Evolutionary conservation across 2,113 vertebrate species (phyloP).

Genomic region (Ammodramus savannarum): DNA sequence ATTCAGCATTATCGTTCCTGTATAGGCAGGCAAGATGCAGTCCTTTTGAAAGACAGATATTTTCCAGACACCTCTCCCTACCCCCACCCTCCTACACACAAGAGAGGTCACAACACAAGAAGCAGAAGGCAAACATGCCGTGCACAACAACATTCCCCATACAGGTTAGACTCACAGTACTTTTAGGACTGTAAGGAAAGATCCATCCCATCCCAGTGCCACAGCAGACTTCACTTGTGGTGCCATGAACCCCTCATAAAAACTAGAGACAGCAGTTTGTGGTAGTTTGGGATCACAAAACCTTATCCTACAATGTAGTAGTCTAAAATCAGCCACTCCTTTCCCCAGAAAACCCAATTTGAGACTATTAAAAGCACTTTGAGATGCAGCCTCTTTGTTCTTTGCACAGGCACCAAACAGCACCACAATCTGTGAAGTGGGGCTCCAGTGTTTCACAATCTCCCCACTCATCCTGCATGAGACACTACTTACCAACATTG

Average conservation of each 20-base stretch:
- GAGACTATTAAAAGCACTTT: rapidly evolving
- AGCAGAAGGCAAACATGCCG: rapidly evolving
- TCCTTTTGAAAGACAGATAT: background rate
- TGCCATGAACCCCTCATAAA: background rate
- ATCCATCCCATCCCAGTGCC: background rate
- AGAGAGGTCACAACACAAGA: background rate
- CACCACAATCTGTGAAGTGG: background rate
- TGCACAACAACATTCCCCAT: background rate
- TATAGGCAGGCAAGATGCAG: background rate
- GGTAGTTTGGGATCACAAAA: background rate
- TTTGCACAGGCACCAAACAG: rapidly evolving
- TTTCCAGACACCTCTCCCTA: background rate
- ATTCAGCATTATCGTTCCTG: background rate
- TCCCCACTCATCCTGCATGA: background rate
- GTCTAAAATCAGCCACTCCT: background rate
- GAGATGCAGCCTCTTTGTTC: background rate
- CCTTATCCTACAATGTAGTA: rapidly evolving
- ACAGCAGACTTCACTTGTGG: background rate
- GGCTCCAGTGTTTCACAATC: background rate
- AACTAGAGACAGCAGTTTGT: background rate
- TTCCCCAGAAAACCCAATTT: background rate
- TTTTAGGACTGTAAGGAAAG: background rate
- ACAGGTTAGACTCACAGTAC: background rate
- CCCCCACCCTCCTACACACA: background rate
- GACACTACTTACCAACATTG: background rate